Conservation (phyloP, 2,113 vertebrate species). For the Malurus melanocephalus region DNA sequence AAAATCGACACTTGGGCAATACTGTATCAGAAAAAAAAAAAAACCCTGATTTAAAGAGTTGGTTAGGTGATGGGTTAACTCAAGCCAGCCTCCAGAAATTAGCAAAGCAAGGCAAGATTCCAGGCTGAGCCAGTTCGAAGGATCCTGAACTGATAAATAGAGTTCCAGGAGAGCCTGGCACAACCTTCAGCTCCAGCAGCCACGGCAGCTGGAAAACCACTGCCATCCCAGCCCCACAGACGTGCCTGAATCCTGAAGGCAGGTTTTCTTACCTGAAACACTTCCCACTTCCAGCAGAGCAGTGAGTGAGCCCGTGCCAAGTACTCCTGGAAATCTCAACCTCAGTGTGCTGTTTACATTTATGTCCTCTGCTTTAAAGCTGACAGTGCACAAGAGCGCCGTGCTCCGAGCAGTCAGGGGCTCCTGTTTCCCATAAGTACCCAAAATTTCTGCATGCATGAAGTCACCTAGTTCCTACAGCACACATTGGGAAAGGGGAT, state of each 20-base stretch:
- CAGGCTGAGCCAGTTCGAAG: not conserved
- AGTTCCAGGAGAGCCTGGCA: not conserved
- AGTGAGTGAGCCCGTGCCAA: not conserved
- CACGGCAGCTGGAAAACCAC: not conserved
- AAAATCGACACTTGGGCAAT: not conserved
- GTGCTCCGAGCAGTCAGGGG: not conserved
- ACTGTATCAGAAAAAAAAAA: not conserved
- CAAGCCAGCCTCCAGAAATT: not conserved
- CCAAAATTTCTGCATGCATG: accelerated
- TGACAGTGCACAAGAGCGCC: accelerated
- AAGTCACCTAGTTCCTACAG: not conserved
- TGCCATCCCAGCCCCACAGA: accelerated
- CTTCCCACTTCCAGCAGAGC: not conserved
- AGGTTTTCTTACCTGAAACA: not conserved
- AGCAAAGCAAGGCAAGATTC: not conserved
- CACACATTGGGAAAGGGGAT: not conserved
- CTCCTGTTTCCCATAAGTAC: accelerated
- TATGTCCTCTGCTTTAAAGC: not conserved
- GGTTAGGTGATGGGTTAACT: not conserved
- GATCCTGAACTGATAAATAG: not conserved
- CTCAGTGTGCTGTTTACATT: not conserved
- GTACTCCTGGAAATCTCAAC: not conserved
- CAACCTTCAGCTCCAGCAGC: not conserved
- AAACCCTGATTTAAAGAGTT: not conserved
- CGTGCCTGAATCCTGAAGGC: not conserved